A percentile compares a stretch with the other conserved stretches of the same genome.
Evolutionary conservation across 2,888 invertebrate genomes (phyloP).

Genomic region (Anthrax anthrax): DNA sequence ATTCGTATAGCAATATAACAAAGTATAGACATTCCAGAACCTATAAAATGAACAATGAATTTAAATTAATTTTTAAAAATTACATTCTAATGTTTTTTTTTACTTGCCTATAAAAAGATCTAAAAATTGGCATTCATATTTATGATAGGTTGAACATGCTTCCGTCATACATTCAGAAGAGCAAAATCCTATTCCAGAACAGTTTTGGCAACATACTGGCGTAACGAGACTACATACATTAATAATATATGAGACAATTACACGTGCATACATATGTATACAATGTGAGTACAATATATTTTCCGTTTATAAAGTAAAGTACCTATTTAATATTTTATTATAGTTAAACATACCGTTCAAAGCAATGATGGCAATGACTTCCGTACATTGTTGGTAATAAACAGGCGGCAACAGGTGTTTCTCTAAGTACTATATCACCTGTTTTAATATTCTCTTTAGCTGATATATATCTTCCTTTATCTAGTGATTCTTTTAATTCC

Average conservation of each 20-base stretch:
- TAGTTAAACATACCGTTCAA: constrained; percentile 42
- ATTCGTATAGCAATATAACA: constrained; percentile 61
- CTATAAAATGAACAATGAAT: constrained; percentile 17
- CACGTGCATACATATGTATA: background rate
- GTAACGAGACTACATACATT: constrained; percentile 38
- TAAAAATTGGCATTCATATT: constrained; percentile 58
- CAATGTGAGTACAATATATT: background rate
- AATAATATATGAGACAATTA: background rate
- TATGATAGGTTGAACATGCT: constrained; percentile 53
- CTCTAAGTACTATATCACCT: constrained; percentile 58
- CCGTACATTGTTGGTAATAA: constrained; percentile 59
- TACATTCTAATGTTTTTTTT: background rate
- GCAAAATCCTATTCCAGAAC: constrained; percentile 67
- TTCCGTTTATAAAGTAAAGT: no score
- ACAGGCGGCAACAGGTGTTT: constrained; percentile 59
- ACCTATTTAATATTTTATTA: no score
- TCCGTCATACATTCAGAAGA: constrained; percentile 46
- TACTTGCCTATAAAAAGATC: constrained; percentile 54
- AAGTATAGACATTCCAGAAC: constrained; percentile 68
- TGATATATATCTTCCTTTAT: constrained; percentile 54
- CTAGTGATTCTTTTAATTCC: constrained; percentile 41
- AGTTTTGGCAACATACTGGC: constrained; percentile 56
- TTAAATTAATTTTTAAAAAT: constrained; percentile 2
- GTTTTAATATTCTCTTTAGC: constrained; percentile 42
- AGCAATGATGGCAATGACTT: constrained; percentile 69